A percentile compares a stretch with the other conserved stretches of the same genome.
Evolutionary conservation across 2,888 invertebrate species (phyloP).

Genomic region (Cancer borealis): DNA sequence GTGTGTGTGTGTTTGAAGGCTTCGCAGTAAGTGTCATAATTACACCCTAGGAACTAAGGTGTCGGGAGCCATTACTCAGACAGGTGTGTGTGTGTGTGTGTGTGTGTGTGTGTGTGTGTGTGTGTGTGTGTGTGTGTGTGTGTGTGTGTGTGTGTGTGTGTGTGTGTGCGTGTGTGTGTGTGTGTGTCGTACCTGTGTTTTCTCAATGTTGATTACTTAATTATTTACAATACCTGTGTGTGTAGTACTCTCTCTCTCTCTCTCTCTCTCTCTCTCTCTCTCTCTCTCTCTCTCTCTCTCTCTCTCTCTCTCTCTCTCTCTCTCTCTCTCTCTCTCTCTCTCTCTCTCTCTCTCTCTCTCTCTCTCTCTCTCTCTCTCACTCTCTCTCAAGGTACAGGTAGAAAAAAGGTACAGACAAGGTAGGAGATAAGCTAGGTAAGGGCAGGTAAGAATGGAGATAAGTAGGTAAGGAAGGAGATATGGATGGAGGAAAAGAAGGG

Average conservation of each 20-base stretch:
- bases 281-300: conserved; percentile 36
- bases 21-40: neutral
- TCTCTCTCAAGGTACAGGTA: neutral
- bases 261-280: neutral
- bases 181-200: neutral
- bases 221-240: neutral
- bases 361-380: conserved; percentile 37
- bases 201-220: neutral
- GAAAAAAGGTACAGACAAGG: neutral
- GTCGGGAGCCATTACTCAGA: neutral
- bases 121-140: conserved; percentile 26
- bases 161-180: conserved; percentile 34
- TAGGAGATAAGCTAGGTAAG: neutral
- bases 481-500: neutral
- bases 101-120: conserved; percentile 40
- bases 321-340: neutral
- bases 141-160: conserved; percentile 40
- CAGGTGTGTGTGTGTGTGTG: conserved; percentile 11
- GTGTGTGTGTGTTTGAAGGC: neutral
- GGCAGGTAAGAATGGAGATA: neutral
- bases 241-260: neutral
- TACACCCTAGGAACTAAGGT: neutral
- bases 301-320: conserved; percentile 37
- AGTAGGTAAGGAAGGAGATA: neutral
- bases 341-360: conserved; percentile 28